Evolutionary conservation across 2,797 vertebrate species (phyloP), one percentile per base, ranked within the genome.

Genomic region (Phyllotis vaccarum): DNA sequence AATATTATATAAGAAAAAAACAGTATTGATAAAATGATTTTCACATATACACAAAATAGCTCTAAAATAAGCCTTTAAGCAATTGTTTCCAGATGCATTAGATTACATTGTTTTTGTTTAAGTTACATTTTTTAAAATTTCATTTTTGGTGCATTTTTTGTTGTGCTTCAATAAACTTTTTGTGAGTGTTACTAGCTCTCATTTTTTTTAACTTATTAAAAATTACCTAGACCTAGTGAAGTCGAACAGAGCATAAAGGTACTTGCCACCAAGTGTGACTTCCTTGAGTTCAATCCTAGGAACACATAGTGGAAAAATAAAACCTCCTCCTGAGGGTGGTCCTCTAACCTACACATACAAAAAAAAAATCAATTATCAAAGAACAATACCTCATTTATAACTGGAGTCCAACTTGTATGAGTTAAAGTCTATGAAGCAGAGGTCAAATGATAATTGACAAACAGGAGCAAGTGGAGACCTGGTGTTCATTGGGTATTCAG

Each of bases 1-100:
- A 87, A 37, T 82, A 56, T 31, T 14, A 89, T 40, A 70, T 80
- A 12, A 81, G 21, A 2, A 90, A 17, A 17, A 43, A 16, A 80
- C 52, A 64, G 24, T 80, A 91, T 49, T 90, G 88, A 54, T 58
- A 94, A 90, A 52, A 27, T 66, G 72, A n/a, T 72, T 91, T n/a
- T 70, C 31, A 52, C 34, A n/a, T 5, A 24, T n/a, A 68, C 8
- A 58, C 79, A 86, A 86, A 86, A 81, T 64, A 81, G 3, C 1
- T 43, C 52, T 74, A 79, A 93, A 78, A 52, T 75, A 86, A 54
- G 88, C 78, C 0, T 16, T 52, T 46, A 82, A 80, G 29, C 9
- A 64, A 66, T 89, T 93, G 80, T 49, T 82, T 74, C 10, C 76
- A 31, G 6, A 76, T 93, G 3, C 3, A 0, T 58, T 70, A 22